These are phyloP conservation scores for Saturnia pavonia DNA, from an alignment of 2,888 invertebrate species.

Conservation along the genomic window DNA sequence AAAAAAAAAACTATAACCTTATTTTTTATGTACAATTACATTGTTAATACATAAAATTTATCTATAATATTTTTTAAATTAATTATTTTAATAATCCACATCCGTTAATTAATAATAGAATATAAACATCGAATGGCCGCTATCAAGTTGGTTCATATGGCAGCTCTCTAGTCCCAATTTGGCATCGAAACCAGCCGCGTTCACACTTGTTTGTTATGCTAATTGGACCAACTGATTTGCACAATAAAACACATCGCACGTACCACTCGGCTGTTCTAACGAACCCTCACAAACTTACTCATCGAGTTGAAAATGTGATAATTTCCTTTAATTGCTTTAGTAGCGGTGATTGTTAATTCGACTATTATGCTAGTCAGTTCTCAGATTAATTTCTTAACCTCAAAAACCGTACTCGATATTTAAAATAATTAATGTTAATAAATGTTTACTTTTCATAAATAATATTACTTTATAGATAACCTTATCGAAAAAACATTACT, in stretches of 20 bases:
- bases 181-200: conserved; percentile 15
- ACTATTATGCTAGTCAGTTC: background rate
- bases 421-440: too few relatives aligned
- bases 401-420: background rate
- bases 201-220: conserved; percentile 65
- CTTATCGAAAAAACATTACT: too few relatives aligned
- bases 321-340: conserved; percentile 35
- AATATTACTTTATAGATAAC: too few relatives aligned
- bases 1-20: too few relatives aligned
- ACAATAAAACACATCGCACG: conserved; percentile 68
- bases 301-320: conserved; percentile 42
- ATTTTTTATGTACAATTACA: too few relatives aligned
- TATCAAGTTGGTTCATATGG: background rate
- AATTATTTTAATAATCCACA: background rate
- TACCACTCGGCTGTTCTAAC: conserved; percentile 55
- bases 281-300: conserved; percentile 40
- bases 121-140: background rate
- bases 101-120: background rate
- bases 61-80: background rate
- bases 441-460: too few relatives aligned
- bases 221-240: conserved; percentile 70
- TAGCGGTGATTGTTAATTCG: conserved; percentile 5
- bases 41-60: background rate
- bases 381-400: background rate
- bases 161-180: conserved; percentile 1